These are phyloP conservation scores for Polia nebulosa DNA, from an alignment of 2,888 invertebrate genomes.

Conservation along the genomic window DNA sequence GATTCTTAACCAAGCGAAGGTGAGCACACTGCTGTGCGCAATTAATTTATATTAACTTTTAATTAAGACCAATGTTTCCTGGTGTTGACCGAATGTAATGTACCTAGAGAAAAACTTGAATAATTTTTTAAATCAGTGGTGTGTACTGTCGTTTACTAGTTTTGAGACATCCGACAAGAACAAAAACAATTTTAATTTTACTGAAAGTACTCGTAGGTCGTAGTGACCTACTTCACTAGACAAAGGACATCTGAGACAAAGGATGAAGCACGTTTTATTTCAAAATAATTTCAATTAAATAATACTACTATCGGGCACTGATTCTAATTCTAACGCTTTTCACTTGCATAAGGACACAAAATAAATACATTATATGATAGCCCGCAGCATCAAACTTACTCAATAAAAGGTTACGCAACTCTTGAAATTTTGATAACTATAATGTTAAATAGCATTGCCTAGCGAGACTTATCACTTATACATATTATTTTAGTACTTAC, in stretches of 20 bases:
- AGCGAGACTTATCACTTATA: not conserved
- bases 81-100: not conserved
- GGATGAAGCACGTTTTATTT: not conserved
- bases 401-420: not conserved
- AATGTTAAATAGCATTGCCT: not conserved
- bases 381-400: not conserved
- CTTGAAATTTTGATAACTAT: not conserved
- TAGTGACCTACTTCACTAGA: not conserved
- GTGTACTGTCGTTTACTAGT: not conserved
- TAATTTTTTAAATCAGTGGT: not conserved
- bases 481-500: not conserved
- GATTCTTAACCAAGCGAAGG: not conserved
- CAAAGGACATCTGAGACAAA: not conserved
- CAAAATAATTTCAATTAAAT: not conserved
- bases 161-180: not conserved
- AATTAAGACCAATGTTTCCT: not conserved
- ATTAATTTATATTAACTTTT: not conserved
- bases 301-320: too few relatives aligned
- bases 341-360: not conserved
- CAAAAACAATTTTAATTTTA: not conserved
- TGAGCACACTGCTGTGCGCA: not conserved
- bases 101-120: not conserved
- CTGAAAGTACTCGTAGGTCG: not conserved
- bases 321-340: not conserved
- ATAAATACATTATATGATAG: not conserved